Evolutionary conservation across 2,113 vertebrate species (phyloP).

Genomic region (Limanda limanda): DNA sequence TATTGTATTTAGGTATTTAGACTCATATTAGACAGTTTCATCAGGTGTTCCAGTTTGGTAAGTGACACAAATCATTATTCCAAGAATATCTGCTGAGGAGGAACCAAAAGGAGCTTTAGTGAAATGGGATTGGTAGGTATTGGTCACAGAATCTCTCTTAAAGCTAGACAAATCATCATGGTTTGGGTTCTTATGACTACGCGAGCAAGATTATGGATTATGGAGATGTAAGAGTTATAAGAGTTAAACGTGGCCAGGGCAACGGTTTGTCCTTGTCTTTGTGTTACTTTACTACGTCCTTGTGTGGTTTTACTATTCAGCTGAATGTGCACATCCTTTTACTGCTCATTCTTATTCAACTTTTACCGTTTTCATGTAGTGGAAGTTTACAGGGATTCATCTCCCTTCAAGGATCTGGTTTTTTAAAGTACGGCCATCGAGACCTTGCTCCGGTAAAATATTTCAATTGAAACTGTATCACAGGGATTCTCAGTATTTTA

Average conservation of each 20-base stretch:
- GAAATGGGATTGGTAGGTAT: no score
- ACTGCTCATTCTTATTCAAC: not conserved
- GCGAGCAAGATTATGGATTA: no score
- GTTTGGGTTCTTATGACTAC: no score
- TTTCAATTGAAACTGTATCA: constrained; percentile 4
- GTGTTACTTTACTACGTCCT: not conserved
- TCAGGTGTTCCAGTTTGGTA: not conserved
- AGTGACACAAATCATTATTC: not conserved
- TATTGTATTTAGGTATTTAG: no score
- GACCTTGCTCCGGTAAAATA: not conserved
- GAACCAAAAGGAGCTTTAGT: no score
- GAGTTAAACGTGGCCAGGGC: no score
- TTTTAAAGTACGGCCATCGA: not conserved
- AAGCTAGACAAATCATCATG: no score
- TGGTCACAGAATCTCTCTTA: no score
- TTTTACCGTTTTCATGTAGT: not conserved
- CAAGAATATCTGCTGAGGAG: no score
- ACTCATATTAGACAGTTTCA: not conserved
- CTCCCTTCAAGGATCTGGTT: not conserved
- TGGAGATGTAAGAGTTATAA: no score
- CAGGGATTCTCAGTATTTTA: not conserved
- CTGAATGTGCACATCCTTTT: no score
- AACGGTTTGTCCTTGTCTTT: not conserved
- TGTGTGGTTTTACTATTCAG: not conserved
- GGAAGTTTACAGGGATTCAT: not conserved